Base-by-base conservation (phyloP, 2,797 vertebrate genomes). In the Hippoglossus hippoglossus region DNA sequence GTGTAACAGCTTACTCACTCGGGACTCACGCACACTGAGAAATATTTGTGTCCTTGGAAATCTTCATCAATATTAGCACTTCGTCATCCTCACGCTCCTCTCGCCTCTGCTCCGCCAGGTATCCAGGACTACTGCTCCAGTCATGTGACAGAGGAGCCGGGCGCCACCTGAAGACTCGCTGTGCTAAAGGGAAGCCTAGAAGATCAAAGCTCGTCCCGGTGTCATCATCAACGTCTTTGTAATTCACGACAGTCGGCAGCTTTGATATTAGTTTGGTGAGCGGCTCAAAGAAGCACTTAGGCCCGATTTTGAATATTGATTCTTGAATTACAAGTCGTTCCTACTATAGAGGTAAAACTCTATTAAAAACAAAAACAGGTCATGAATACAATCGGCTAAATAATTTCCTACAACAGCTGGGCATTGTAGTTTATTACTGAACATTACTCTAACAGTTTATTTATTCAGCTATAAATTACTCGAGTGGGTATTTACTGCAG, bases 121-220 rank as follows among this genome's bases (percentile, higher is more conserved):
- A 67, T 95, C 76, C 77, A 79, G 80, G 88, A 93, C 54, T 94
- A 93, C 81, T 95, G 94, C 58, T 86, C 79, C 54, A 93, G 84
- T 77, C 75, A 65, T 9, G 59, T 2, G 47, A 83, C 21, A 5
- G 81, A 86, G 47, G 72, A 86, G 60, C 83, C 78, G 28, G 89
- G 69, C 26, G 10, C 63, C 44, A 77, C 12, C 53, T 91, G 81
- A 91, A 11, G 11, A n/a, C 69, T 31, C 55, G 0, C 31, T 36
- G 55, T 50, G 75, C 26, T 16, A 64, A 1, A 46, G 16, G 15
- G 60, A 56, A 16, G 3, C 11, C 44, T 15, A 7, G 22, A 18
- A 9, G 1, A 22, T 28, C 5, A 16, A 62, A 26, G 36, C 13
- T 22, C n/a, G 19, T n/a, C 72, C 57, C 41, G 55, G 21, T 50